Evolutionary conservation across 1,140 invertebrate species (phyloP), one percentile per base, ranked within the genome.

Genomic region (Ceratosolen fusciceps): DNA sequence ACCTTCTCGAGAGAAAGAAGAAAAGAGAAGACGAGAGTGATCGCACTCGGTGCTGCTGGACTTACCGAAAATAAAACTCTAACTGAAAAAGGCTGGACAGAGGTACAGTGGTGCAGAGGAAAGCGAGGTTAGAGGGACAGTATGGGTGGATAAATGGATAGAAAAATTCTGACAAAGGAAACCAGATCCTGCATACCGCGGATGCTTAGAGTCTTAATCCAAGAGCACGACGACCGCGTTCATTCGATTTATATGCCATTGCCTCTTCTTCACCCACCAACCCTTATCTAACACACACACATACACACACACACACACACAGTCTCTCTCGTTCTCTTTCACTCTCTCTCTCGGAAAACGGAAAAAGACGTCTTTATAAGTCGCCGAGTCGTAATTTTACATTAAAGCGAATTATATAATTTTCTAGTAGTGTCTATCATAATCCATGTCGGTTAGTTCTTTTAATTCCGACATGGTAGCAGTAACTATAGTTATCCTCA

Each of bases 91-190:
- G 77, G 74, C 73, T 77, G 80, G 65, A 74, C 43, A 78, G 0
- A 54, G 43, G 39, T 54, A 39, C 31, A 49, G 52, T 16, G 43
- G 16, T 34, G 58, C 31, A 74, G 73, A 70, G 52, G 67, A 75
- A 80, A 77, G 47, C 70, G 47, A 65, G 77, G 77, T 49, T 72
- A 71, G 79, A 76, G 52, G 68, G 76, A 75, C 80, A 77, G 82
- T 75, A 84, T 71, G 82, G 75, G 79, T 80, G 81, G 83, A 87
- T 86, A 86, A 87, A 87, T 87, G 84, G 84, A 82, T 83, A 83
- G 65, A 86, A 87, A 87, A 87, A 86, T 87, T 87, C 76, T 82
- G 81, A 87, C 86, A 87, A 86, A 87, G 84, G 83, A 83, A 82
- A 83, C 83, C 77, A 81, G 71, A 83, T 79, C 76, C 79, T 80